Base-by-base conservation (phyloP, 2,113 vertebrate species). In the Planiliza haematocheilus region DNA sequence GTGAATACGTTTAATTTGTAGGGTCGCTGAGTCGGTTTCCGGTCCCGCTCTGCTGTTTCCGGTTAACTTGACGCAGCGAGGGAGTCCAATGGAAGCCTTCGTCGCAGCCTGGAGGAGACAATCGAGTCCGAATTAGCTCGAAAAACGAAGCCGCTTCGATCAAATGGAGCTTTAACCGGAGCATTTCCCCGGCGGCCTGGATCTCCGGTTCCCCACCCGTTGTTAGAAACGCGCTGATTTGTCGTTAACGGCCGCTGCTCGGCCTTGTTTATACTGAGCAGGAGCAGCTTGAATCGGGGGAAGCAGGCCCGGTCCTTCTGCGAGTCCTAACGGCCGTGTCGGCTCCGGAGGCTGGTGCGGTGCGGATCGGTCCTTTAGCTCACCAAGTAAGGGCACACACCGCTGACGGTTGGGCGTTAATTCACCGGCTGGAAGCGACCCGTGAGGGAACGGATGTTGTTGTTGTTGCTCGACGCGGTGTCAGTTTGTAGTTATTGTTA, bases 1-100 rank as follows among this genome's bases (percentile, higher is more conserved):
- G 5, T 36, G 0, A 0, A 0, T 1, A 4, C 50, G 43, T 81
- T 83, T 74, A 91, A 56, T 88, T 57, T 76, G 9, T 11, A 76
- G 30, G 73, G 1, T 2, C 0, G 0, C 0, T 20, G 0, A 0
- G 0, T 0, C 0, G 0, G 7, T 0, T 57, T 86, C 75, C 83
- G 86, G 51, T 59, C 3, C 1, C 0, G 16, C 6, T 7, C 1
- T 10, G 4, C 17, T 63, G 1, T 37, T 0, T 50, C 6, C 13
- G 7, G 56, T n/a, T 24, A 76, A 7, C 74, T 88, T 91, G 75
- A 83, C 55, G 70, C 9, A 59, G 67, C 42, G 48, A 79, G 61
- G 82, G 90, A 90, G 81, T 72, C 81, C 91, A 91, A 94, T 94
- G 91, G 91, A 93, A 88, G 88, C 82, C 83, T 88, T 90, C 85